Conservation (phyloP, 2,113 vertebrate species). For the Ochotona princeps region DNA sequence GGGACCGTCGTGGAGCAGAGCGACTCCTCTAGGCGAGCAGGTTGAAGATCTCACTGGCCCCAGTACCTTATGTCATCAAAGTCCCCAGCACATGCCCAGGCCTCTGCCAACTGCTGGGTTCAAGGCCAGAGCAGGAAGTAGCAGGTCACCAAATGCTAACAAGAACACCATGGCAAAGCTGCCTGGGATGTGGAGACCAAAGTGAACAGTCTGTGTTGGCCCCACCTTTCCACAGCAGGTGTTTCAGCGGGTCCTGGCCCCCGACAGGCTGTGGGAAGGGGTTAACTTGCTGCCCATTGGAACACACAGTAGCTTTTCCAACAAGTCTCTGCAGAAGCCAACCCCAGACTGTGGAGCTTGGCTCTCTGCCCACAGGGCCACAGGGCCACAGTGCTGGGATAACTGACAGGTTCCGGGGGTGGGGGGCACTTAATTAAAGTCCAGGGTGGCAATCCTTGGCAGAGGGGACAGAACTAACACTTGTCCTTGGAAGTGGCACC, state of each 20-base stretch:
- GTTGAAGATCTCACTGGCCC: background rate
- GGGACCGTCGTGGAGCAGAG: rapidly evolving
- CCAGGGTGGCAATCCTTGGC: rapidly evolving
- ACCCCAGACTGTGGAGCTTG: rapidly evolving
- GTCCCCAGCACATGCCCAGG: background rate
- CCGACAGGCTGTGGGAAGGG: background rate
- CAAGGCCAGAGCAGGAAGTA: rapidly evolving
- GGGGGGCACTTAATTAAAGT: no score
- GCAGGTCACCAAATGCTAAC: background rate
- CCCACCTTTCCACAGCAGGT: background rate
- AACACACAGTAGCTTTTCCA: background rate
- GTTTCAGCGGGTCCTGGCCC: rapidly evolving
- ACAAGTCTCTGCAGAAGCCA: background rate
- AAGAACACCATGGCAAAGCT: rapidly evolving
- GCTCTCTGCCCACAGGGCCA: background rate
- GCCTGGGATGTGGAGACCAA: no score
- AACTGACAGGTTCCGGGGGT: no score
- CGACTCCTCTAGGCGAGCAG: background rate
- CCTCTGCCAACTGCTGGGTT: background rate
- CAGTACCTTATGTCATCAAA: no score
- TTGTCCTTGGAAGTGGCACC: no score
- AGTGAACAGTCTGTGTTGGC: rapidly evolving
- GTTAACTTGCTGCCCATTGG: rapidly evolving
- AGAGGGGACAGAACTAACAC: background rate
- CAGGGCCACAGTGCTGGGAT: background rate